These are phyloP conservation scores for Panopea generosa DNA, from an alignment of 2,888 invertebrate species.

Conservation along the genomic window DNA sequence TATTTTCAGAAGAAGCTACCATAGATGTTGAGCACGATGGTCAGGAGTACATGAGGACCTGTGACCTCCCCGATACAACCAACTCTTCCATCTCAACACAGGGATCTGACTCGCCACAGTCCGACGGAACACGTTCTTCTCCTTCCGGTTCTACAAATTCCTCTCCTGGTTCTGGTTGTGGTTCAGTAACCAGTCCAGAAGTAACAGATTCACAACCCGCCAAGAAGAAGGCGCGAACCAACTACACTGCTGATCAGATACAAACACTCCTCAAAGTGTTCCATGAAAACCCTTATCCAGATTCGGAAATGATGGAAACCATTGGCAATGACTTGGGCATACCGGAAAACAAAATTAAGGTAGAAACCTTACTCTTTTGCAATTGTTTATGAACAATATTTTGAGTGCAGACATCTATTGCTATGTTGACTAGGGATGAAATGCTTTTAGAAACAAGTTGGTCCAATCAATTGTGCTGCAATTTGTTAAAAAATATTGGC, in stretches of 20 bases:
- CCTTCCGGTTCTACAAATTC: constrained; percentile 46
- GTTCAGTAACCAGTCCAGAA: constrained; percentile 50
- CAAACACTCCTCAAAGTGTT: constrained; percentile 68
- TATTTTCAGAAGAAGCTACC: constrained; percentile 21
- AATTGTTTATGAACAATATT: too few species aligned
- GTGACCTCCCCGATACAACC: constrained; percentile 53
- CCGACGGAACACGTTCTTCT: constrained; percentile 49
- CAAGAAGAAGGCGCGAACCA: constrained; percentile 70
- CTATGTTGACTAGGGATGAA: too few species aligned
- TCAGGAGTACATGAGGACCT: constrained; percentile 39
- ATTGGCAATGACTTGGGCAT: constrained; percentile 68
- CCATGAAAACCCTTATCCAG: constrained; percentile 73
- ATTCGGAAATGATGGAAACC: constrained; percentile 70
- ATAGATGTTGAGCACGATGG: constrained; percentile 47
- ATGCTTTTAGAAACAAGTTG: too few species aligned
- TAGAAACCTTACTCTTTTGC: constrained; percentile 31
- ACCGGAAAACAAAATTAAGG: constrained; percentile 72
- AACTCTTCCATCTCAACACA: constrained; percentile 67
- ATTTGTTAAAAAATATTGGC: too few species aligned
- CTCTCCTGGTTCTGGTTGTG: constrained; percentile 41
- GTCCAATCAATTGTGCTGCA: too few species aligned
- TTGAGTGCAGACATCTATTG: too few species aligned
- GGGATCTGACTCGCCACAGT: constrained; percentile 57
- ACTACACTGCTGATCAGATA: constrained; percentile 70
- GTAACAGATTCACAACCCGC: constrained; percentile 25